Base-by-base conservation (phyloP, 1,140 invertebrate species). In the Drosophila yakuba region DNA sequence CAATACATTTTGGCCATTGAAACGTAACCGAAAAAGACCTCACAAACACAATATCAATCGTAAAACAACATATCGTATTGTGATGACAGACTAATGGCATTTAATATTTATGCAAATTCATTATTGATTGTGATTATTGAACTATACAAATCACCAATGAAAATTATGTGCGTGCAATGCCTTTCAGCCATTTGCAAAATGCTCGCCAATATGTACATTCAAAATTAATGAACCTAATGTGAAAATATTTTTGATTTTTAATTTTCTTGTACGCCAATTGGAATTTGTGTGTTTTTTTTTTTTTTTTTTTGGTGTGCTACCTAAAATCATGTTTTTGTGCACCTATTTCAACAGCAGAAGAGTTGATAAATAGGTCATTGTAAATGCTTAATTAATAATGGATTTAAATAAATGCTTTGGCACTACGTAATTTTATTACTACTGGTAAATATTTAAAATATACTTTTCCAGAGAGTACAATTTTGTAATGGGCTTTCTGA, bases 31-130 rank as follows among this genome's bases (percentile, higher is more conserved):
- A 45, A 69, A 45, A 68, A 57, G 63, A 45, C 20, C 44, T 41
- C 38, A 20, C 32, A 39, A 44, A 25, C 61, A 44, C 15, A 38
- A 28, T 58, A 25, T 17, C 14, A 35, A 25, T 35, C 36, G 25
- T 60, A 48, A 62, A 45, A 47, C 25, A 39, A 68, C n/a, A 15
- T 32, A 50, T 63, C 20, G 48, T 45, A 61, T 63, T 51, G 58
- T 64, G 61, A 43, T 67, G 57, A 81, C 74, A 77, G 50, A n/a
- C 64, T 57, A 75, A 68, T 68, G 39, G 15, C 51, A 88, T 88
- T 76, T 61, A 63, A 78, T 64, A 82, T 82, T 79, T 68, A 86
- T 82, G 82, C 83, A 69, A 68, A 88, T 86, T 72, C 47, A 72
- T 82, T 79, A 82, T 82, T 82, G 58, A 88, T 72, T 78, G 35